Conservation (phyloP, 2,113 vertebrate species). For the Aphyosemion australe region DNA sequence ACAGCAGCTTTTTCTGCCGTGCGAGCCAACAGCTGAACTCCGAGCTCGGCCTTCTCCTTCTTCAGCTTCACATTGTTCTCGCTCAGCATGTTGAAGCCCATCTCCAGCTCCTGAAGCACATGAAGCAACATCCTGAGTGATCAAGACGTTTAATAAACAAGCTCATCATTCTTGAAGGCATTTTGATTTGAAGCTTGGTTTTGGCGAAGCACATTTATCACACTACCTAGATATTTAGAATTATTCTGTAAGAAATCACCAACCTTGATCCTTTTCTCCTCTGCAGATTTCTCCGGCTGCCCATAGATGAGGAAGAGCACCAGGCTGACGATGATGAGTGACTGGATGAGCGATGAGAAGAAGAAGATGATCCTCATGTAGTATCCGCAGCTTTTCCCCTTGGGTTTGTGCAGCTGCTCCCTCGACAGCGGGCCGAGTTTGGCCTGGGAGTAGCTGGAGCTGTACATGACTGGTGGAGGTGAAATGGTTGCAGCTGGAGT, state of each 20-base stretch:
- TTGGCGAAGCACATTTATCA: too few species aligned
- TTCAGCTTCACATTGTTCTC: constrained; percentile 60
- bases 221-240: too few species aligned
- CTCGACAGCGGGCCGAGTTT: constrained; percentile 80
- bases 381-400: constrained; percentile 77
- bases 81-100: constrained; percentile 69
- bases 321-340: constrained; percentile 92
- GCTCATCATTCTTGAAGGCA: too few species aligned
- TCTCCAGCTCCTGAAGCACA: constrained; percentile 76
- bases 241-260: constrained; percentile 19
- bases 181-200: too few species aligned
- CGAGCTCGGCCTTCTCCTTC: constrained; percentile 68
- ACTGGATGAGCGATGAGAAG: constrained; percentile 90
- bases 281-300: constrained; percentile 82
- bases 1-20: constrained; percentile 62
- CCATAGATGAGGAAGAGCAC: constrained; percentile 95
- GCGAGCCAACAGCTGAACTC: constrained; percentile 64
- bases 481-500: constrained; percentile 51
- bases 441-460: constrained; percentile 78
- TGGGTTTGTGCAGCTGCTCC: constrained; percentile 64
- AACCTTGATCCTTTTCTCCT: constrained; percentile 75
- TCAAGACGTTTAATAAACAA: too few species aligned
- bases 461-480: constrained; percentile 79
- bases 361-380: constrained; percentile 92
- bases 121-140: too few species aligned